Evolutionary conservation across 1,140 invertebrate genomes (phyloP), one percentile per base, ranked within the genome.

Genomic region (Coelopa frigida): DNA sequence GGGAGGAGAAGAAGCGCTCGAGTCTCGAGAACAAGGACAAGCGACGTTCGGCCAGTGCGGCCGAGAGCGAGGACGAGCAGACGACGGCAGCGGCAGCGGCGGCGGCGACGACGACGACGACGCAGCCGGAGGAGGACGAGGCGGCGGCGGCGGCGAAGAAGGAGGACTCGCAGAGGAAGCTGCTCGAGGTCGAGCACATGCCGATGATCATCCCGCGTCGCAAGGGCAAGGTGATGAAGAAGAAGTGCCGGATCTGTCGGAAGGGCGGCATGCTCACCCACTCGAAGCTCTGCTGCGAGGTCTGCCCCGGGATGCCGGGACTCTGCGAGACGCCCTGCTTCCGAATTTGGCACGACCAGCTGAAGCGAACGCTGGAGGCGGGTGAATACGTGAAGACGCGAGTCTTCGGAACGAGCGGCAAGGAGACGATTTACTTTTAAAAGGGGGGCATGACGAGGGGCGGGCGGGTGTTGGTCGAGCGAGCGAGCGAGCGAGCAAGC

Each of bases 231-330:
- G 31, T 55, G 1, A 35, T 48, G 1, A 53, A 53, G 2, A 61
- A 61, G 35, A 61, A 62, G 24, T 61, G 59, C n/a, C 59, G 52
- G 0, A 37, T 62, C 42, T 61, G 59, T 26, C 51, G 46, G 57
- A 61, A 18, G 49, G 49, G 12, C 54, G 59, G 38, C 6, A 59
- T 61, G 57, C 12, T 57, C 18, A 60, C 62, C 31, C 59, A 53
- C 18, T 62, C 59, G 26, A 62, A 57, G 20, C 57, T 40, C 21
- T 59, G 55, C 49, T 61, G 59, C 26, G 55, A 54, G 26, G 31
- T 52, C 2, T 61, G 59, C 11, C 57, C 59, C 3, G 57, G 57
- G 18, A 51, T 47, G 27, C 59, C 59, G 0, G 59, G 59, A 11
- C 35, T 61, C 2, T 61, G 59, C 41, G 24, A 44, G 15, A 47